Evolutionary conservation across 2,888 invertebrate genomes (phyloP), one percentile per base, ranked within the genome.

Genomic region (Nematopogon swammerdamellus): DNA sequence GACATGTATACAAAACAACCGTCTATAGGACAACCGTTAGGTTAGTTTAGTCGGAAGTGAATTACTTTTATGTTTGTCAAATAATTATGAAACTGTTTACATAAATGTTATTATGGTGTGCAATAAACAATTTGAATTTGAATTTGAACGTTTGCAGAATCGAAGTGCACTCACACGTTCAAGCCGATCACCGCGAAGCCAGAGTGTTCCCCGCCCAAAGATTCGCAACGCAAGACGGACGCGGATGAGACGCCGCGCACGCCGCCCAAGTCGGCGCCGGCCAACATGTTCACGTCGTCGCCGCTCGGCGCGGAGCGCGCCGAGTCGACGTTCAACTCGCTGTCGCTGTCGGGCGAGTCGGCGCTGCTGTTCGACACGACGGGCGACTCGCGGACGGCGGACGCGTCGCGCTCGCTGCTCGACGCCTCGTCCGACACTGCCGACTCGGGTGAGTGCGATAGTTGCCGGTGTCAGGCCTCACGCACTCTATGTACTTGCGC

Each of bases 261-360:
- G 0, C 75, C 76, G 48, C 64, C 67, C 1, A 77, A 75, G 48
- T 74, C 72, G 49, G 55, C 62, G 10, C 65, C 72, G 1, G 75
- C 77, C 2, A 68, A 65, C 54, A 76, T 79, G 51, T 75, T 76
- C 66, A 79, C 79, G 10, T 79, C 79, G 1, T 79, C 79, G 0
- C 79, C 79, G 0, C 75, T 75, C 57, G 55, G 70, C 3, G 68
- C 68, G 2, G 68, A 72, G 53, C 59, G 67, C 51, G 67, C 67
- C 30, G 49, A 49, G 20, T 58, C 64, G 0, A 72, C 75, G 1
- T 74, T 76, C 62, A 67, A 74, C 0, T 76, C 76, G 0, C 63
- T 79, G 8, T 76, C 76, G 1, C 63, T 76, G 4, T 74, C 76
- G 0, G 76, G 76, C 58, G 76, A 76, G 53, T 75, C 76, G 2